Conservation (phyloP, 2,113 vertebrate genomes). For the Paracanthobrama guichenoti region DNA sequence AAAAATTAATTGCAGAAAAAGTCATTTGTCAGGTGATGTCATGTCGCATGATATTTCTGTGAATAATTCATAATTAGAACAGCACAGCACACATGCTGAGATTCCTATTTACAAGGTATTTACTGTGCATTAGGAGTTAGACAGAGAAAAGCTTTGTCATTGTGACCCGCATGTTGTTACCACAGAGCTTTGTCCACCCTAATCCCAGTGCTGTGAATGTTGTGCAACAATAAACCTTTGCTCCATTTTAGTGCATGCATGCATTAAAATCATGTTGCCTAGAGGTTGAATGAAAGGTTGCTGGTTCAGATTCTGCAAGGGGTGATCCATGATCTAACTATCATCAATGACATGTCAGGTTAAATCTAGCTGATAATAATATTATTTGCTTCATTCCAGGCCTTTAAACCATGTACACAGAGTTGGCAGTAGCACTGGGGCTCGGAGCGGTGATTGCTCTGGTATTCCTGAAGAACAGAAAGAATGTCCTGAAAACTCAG, state of each 20-base stretch:
- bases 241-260: constrained; percentile 41
- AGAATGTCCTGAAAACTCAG: constrained; percentile 73
- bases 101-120: not conserved
- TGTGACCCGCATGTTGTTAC: constrained; percentile 33
- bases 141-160: constrained; percentile 52
- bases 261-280: constrained; percentile 3
- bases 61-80: not conserved
- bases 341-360: not conserved
- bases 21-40: not conserved
- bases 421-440: constrained; percentile 68
- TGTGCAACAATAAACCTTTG: constrained; percentile 58
- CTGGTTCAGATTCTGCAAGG: not conserved
- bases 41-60: not conserved
- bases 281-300: not conserved
- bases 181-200: constrained; percentile 29
- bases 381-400: constrained; percentile 12
- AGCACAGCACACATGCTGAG: not conserved
- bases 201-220: constrained; percentile 43
- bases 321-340: not conserved
- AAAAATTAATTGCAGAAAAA: not conserved
- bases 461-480: constrained; percentile 72
- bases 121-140: not conserved
- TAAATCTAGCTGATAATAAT: not conserved
- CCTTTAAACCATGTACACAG: constrained; percentile 67
- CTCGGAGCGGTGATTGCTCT: constrained; percentile 75